Conservation (phyloP, 1,140 invertebrate species). For the Nomia melanderi region DNA sequence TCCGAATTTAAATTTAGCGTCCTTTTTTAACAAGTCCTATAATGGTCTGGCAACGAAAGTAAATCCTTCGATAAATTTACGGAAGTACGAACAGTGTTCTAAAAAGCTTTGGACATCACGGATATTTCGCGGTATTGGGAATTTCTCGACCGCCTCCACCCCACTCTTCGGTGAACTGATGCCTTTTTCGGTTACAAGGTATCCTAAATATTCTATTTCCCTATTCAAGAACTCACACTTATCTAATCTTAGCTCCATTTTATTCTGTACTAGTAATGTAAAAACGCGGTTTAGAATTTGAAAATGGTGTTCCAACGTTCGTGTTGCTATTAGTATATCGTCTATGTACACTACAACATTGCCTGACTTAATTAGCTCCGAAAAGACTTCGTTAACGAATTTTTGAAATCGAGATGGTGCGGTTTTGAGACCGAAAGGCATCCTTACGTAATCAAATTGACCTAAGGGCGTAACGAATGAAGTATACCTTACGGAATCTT, state of each 20-base stretch:
- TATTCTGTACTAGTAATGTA: background rate
- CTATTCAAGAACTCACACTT: conserved; percentile 47
- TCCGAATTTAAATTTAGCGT: conserved; percentile 19
- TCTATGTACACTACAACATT: background rate
- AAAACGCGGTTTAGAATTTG: background rate
- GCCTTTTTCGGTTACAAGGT: conserved; percentile 7
- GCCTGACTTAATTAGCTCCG: background rate
- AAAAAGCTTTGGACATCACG: conserved; percentile 32
- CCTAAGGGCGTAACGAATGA: background rate
- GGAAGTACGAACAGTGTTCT: conserved; percentile 38
- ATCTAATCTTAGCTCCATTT: conserved; percentile 34
- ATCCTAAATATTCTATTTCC: conserved; percentile 50
- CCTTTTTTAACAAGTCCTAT: conserved; percentile 16
- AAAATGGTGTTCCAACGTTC: background rate
- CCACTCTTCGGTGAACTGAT: conserved; percentile 22
- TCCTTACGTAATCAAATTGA: background rate
- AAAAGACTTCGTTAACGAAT: background rate
- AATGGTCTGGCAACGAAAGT: conserved; percentile 25
- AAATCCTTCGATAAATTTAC: conserved; percentile 43
- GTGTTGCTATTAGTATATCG: background rate
- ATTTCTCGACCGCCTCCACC: conserved; percentile 2
- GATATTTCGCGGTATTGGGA: background rate
- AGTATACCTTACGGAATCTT: background rate
- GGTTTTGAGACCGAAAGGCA: background rate
- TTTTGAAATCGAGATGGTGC: background rate